phyloP scores from a whole-genome alignment of 2,888 invertebrate genomes.

The Acleris sparsana region DNA sequence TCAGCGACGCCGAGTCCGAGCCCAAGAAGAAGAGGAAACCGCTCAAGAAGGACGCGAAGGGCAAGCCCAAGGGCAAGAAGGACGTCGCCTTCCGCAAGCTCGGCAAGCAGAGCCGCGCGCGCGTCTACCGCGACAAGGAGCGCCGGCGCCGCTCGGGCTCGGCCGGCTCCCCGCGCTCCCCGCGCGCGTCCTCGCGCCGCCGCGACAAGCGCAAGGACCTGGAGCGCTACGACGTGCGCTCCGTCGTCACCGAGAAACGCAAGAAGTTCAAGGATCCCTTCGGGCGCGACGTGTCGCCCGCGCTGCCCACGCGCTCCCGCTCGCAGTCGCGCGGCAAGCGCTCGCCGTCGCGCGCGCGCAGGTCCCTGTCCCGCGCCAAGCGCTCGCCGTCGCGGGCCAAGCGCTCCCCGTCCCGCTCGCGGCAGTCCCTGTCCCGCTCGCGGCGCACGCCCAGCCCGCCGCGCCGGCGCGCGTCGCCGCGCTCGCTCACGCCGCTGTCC shows the following conservation, averaged over 20 bases:
- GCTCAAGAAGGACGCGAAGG: conserved; percentile 44
- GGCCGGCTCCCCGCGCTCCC: conserved; percentile 42
- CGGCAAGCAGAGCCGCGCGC: conserved; percentile 89
- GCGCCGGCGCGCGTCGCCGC: conserved; percentile 51
- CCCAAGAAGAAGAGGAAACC: conserved; percentile 68
- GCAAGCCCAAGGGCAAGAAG: conserved; percentile 55
- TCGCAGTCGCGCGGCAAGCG: conserved; percentile 39
- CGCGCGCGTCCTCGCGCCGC: conserved; percentile 45
- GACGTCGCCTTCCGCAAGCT: conserved; percentile 90
- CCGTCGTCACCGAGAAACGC: conserved; percentile 88
- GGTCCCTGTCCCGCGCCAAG: conserved; percentile 39
- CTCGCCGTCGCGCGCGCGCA: conserved; percentile 41
- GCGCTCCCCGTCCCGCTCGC: conserved; percentile 53
- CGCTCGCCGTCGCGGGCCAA: conserved; percentile 32
- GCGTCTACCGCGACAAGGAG: conserved; percentile 89
- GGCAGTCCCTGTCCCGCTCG: conserved; percentile 50
- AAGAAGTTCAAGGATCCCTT: conserved; percentile 89
- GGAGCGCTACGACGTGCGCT: conserved; percentile 92
- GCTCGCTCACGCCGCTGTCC: conserved; percentile 46
- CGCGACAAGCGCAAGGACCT: conserved; percentile 88
- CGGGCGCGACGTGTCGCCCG: conserved; percentile 87
- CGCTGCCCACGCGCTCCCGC: conserved; percentile 49
- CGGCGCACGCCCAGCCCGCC: conserved; percentile 40
- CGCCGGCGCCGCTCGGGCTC: conserved; percentile 49
- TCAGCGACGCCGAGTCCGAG: conserved; percentile 82